Percentiles rank a stretch among this genome's conserved stretches.
phyloP scores from a whole-genome alignment of 2,888 invertebrate species.

The Eledona agricola region DNA sequence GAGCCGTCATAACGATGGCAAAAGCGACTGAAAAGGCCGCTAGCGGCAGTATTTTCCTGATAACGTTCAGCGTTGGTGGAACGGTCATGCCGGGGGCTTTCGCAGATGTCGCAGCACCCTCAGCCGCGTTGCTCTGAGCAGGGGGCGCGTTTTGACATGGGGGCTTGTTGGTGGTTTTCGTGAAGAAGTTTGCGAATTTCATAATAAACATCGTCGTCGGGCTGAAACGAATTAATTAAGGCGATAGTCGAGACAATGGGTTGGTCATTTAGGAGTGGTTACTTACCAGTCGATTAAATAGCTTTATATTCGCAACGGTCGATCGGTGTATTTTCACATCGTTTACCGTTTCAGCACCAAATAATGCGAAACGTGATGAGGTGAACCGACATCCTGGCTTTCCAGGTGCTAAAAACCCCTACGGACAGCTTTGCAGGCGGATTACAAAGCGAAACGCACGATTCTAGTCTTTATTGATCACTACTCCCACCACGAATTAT shows the following conservation, averaged over 20 bases:
- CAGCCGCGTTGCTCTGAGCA: conserved; percentile 37
- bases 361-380: conserved; percentile 26
- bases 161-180: conserved; percentile 26
- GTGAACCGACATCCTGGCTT: conserved; percentile 28
- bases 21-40: conserved; percentile 80
- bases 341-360: conserved; percentile 15
- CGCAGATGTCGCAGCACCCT: conserved; percentile 45
- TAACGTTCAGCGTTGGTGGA: conserved; percentile 39
- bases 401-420: conserved; percentile 33
- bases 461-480: conserved; percentile 36
- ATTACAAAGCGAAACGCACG: conserved; percentile 28
- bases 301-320: conserved; percentile 9
- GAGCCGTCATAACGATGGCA: conserved; percentile 80
- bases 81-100: conserved; percentile 30
- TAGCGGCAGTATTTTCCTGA: conserved; percentile 64
- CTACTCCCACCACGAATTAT: conserved; percentile 26
- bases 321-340: conserved; percentile 14
- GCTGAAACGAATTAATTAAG: conserved; percentile 17
- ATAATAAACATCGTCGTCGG: conserved; percentile 32
- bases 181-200: conserved; percentile 34
- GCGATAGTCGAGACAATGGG: conserved; percentile 1
- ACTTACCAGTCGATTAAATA: conserved; percentile 24
- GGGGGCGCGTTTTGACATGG: conserved; percentile 40
- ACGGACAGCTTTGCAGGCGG: conserved; percentile 10
- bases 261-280: conserved; percentile 15